Evolutionary conservation across 2,888 invertebrate species (phyloP), one percentile per base, ranked within the genome.

Genomic region (Caenorhabditis sinica): DNA sequence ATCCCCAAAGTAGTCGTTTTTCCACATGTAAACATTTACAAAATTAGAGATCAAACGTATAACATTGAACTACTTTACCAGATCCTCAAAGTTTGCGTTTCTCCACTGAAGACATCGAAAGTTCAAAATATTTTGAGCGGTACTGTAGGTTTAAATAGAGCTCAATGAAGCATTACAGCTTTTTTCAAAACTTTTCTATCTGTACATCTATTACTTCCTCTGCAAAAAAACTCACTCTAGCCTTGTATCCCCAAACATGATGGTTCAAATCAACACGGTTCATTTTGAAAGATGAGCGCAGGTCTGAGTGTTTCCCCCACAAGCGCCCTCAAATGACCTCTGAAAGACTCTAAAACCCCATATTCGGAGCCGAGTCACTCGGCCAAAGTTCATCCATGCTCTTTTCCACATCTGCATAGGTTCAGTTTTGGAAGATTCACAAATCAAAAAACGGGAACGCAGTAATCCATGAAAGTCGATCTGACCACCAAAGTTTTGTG

Each of bases 401-500:
- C 13, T 40, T 13, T 40, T 40, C 40, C 40, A 28, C 25, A 56
- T 51, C 51, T 20, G 23, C 20, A 25, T 25, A 13, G 25, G 4
- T 28, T 25, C 56, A 56, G 56, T 56, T 56, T 56, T 2, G 5
- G 2, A 28, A 28, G 13, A 51, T 15, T 0, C 15, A 56, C 15
- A 11, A 25, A 53, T n/a, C 53, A 23, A 23, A 53, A 20, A 40
- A 9, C 61, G 40, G 20, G 40, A 61, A 40, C 6, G 5, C 20
- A 30, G 25, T 15, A 45, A 60, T 8, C 36, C 11, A 60, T 49
- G 65, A 49, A 25, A 20, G 65, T 49, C 49, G 65, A 65, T 65
- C 30, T 65, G 8, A n/a, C 45, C n/a, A 65, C 65, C 3, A 65
- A 65, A 65, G 49, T 65, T 9, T 45, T 45, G 45, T 65, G 65